Evolutionary conservation across 2,113 vertebrate species (phyloP), one percentile per base, ranked within the genome.

Genomic region (Stigmatopora nigra): DNA sequence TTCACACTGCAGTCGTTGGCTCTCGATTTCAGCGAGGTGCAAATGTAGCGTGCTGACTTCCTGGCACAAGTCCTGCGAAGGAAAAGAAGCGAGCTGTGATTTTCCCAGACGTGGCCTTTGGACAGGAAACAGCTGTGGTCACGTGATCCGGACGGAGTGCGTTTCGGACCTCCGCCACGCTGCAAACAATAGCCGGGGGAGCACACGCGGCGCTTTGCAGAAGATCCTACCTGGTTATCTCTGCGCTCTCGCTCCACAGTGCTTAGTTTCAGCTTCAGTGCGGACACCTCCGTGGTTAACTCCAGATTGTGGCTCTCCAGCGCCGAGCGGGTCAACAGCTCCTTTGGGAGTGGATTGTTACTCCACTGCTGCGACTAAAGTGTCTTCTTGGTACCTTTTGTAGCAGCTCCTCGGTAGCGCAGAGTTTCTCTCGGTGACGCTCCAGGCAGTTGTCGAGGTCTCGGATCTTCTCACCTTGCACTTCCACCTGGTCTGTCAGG

Each of bases 391-490:
- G 38, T 25, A 98, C 97, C 92, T 97, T 95, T 60, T 99, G 96
- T 47, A 99, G 86, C 89, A 96, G 93, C 67, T 97, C 94, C 72
- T 99, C 97, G 0, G 95, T 95, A 41, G 93, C 89, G 47, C 93
- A 94, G 61, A 98, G 78, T 72, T 99, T 99, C 84, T 95, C 92
- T 46, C 90, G 88, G 85, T 99, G 93, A 67, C 93, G 95, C 61
- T 97, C 94, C 19, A 99, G 89, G 70, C 93, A 95, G 57, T 86
- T 91, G 66, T 99, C 97, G 6, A 99, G 84, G 78, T 99, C 97
- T n/a, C 94, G 90, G 63, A 99, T 99, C 90, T 99, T 99, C 75
- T 99, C 97, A 45, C 95, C 97, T 53, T 99, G 96, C 20, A 96
- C 97, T 76, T 99, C 96, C 55, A 99, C 95, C 82, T 99, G 97